Evolutionary conservation across 2,113 vertebrate species (phyloP), one percentile per base, ranked within the genome.

Genomic region (Chunga burmeisteri): DNA sequence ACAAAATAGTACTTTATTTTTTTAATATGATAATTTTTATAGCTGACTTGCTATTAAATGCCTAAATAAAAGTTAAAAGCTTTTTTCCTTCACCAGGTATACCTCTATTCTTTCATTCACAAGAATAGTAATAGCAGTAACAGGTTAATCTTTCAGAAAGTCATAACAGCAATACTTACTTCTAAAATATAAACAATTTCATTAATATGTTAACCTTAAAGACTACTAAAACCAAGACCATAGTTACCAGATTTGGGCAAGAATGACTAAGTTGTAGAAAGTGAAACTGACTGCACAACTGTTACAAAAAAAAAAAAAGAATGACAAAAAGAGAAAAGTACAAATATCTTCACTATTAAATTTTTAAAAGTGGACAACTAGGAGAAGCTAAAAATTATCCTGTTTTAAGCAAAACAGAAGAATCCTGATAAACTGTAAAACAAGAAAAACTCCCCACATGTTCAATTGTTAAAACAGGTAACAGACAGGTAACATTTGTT

Each of bases 401-500:
- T 27, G 2, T 53, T 53, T 63, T 63, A 78, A 78, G 17, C 10
- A 50, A 81, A 77, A 78, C 27, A 59, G 22, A 52, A 67, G 44
- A 82, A 86, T 21, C 16, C 30, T 34, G 8, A 49, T 8, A 67
- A 79, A 58, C 3, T 5, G 4, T 5, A 87, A 90, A 65, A 40
- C 15, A n/a, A 27, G 2, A 27, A 53, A n/a, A 83, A 25, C 18
- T 30, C 7, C 13, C 10, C 2, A 17, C 9, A 16, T 0, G 2
- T 63, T 78, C 59, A 66, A 7, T 1, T 50, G 30, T 53, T 77
- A 55, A 71, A 82, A 52, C 23, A 49, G n/a, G n/a, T n/a, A n/a
- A 29, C 0, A 1, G 10, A 34, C 34, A 70, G 30, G 50, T 1
- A 55, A 16, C 11, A 52, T 12, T 49, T 25, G 13, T 34, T 70